These are phyloP conservation scores for Kuschelorhynchus macadamiae DNA, from an alignment of 2,888 invertebrate genomes.

Conservation along the genomic window DNA sequence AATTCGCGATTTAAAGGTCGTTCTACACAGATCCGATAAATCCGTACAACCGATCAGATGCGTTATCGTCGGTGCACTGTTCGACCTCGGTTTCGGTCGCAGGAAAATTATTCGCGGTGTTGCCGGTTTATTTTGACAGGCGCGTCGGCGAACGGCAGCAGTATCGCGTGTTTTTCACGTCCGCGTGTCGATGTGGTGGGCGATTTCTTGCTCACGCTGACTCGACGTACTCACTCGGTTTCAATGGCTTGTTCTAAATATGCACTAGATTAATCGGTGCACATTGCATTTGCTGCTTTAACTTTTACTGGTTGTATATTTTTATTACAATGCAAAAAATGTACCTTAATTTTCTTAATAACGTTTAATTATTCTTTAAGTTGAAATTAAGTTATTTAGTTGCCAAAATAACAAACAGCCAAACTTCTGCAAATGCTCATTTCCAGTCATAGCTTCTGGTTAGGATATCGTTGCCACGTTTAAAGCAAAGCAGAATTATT, in stretches of 20 bases:
- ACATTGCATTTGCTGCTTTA: conserved; percentile 19
- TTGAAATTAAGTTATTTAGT: too few species aligned
- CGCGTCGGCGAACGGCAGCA: conserved; percentile 34
- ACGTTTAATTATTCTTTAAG: too few species aligned
- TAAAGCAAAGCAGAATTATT: too few species aligned
- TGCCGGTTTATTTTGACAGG: conserved; percentile 42
- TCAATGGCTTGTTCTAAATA: conserved; percentile 23
- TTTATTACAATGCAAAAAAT: conserved; percentile 8
- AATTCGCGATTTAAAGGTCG: conserved; percentile 24
- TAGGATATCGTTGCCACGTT: too few species aligned
- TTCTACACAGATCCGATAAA: conserved; percentile 19
- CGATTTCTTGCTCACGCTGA: conserved; percentile 19
- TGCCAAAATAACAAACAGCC: too few species aligned
- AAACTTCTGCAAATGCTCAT: too few species aligned
- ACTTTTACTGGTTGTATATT: conserved; percentile 21
- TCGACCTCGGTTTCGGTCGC: conserved; percentile 44
- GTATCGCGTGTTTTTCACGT: conserved; percentile 22
- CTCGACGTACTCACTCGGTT: conserved; percentile 14
- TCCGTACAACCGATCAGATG: conserved; percentile 23
- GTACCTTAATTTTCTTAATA: too few species aligned
- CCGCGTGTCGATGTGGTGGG: conserved; percentile 26
- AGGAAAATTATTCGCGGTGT: conserved; percentile 39
- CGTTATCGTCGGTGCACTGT: conserved; percentile 41
- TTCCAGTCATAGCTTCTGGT: too few species aligned
- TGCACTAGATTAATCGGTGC: conserved; percentile 20